Evolutionary conservation across 1,140 invertebrate genomes (phyloP).

Genomic region (Vanessa tameamea): DNA sequence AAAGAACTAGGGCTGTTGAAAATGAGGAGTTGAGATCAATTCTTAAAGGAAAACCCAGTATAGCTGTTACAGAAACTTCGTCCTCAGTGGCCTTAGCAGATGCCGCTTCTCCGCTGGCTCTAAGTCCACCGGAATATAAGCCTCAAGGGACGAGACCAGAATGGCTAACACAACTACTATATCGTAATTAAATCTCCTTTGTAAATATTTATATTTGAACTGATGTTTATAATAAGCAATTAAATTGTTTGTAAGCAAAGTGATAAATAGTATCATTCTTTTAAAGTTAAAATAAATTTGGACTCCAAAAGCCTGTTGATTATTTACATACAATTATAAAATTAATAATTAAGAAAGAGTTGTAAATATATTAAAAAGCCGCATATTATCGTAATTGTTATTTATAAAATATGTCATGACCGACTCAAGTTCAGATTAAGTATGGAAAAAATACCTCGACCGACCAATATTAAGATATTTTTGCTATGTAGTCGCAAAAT

Average conservation of each 20-base stretch:
- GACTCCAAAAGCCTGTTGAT: conserved; percentile 40
- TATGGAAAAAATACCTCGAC: background rate
- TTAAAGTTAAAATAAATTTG: conserved; percentile 76
- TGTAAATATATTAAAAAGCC: background rate
- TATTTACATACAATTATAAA: conserved; percentile 5
- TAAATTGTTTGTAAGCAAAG: conserved; percentile 71
- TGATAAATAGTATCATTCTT: conserved; percentile 68
- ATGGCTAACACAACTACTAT: conserved; percentile 73
- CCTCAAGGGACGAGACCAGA: conserved; percentile 78
- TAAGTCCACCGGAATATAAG: conserved; percentile 79
- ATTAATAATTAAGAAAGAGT: background rate
- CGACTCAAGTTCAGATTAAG: too few relatives aligned
- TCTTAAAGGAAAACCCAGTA: conserved; percentile 81
- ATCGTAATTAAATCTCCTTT: conserved; percentile 67
- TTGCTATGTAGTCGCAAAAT: background rate
- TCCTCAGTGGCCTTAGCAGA: conserved; percentile 74
- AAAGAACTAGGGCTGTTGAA: conserved; percentile 75
- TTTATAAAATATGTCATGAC: too few relatives aligned
- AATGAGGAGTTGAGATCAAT: conserved; percentile 80
- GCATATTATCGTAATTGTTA: too few relatives aligned
- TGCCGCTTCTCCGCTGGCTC: conserved; percentile 73
- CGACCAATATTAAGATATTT: background rate
- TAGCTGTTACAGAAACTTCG: conserved; percentile 78
- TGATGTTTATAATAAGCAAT: conserved; percentile 65
- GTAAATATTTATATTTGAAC: conserved; percentile 71